Conservation (phyloP, 2,113 vertebrate species). For the Anser cygnoides region DNA sequence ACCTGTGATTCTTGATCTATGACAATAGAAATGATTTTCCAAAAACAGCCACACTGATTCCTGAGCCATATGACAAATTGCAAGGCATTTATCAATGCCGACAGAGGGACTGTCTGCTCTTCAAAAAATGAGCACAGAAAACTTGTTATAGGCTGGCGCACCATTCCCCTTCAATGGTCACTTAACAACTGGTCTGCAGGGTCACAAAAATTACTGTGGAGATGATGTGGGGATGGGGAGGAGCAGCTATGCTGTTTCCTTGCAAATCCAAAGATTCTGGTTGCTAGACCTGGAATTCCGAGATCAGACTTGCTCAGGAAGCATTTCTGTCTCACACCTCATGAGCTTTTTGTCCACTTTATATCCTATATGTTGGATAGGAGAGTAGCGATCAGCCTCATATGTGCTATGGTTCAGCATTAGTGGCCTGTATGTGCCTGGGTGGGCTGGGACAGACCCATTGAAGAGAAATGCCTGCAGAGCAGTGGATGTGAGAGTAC, state of each 20-base stretch:
- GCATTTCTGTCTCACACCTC: not conserved
- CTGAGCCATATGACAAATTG: not conserved
- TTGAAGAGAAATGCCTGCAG: conserved; percentile 76
- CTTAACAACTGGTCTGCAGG: not conserved
- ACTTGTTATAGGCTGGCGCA: not conserved
- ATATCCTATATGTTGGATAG: not conserved
- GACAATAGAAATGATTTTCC: not conserved
- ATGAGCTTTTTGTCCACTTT: not conserved
- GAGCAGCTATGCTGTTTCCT: not conserved
- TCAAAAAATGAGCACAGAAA: not conserved
- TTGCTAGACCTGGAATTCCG: not conserved
- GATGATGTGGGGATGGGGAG: not conserved
- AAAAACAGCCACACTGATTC: not conserved
- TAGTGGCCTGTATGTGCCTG: conserved; percentile 58
- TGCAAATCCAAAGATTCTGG: not conserved
- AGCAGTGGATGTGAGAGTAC: conserved; percentile 82
- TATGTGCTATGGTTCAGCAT: conserved; percentile 26
- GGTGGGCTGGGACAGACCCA: conserved; percentile 82
- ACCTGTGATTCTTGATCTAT: not conserved
- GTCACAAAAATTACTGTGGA: not conserved
- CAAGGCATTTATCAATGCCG: too few relatives aligned
- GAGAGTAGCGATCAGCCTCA: not conserved
- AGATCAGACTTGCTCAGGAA: not conserved
- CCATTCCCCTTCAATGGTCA: not conserved
- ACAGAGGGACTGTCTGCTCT: not conserved